Evolutionary conservation across 2,888 invertebrate species (phyloP).

Genomic region (Cheilosia vernalis): DNA sequence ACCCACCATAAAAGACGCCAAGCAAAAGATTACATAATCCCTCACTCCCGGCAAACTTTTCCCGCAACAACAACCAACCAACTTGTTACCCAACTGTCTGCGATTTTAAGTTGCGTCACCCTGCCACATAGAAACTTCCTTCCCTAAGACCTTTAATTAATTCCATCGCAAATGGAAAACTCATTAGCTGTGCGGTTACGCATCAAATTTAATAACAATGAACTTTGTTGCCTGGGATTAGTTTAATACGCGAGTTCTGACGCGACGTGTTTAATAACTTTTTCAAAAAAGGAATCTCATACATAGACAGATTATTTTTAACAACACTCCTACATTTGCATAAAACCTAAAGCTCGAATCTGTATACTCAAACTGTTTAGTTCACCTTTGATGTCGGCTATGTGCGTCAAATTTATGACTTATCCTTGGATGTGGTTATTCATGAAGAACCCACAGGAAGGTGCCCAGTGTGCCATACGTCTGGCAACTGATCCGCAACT

Average conservation of each 20-base stretch:
- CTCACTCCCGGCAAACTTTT: conserved; percentile 23
- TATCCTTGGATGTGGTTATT: conserved; percentile 88
- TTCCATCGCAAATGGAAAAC: conserved; percentile 64
- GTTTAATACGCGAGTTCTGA: conserved; percentile 21
- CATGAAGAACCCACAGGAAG: conserved; percentile 88
- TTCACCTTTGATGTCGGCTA: conserved; percentile 83
- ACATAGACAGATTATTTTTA: not conserved
- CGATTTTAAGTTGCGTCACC: conserved; percentile 13
- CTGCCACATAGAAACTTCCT: not conserved
- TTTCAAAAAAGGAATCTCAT: conserved; percentile 1
- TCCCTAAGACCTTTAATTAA: conserved; percentile 63
- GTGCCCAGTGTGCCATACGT: conserved; percentile 88
- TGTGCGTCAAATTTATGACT: conserved; percentile 85
- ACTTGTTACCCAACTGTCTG: conserved; percentile 43
- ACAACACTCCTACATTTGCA: conserved; percentile 1
- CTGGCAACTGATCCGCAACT: conserved; percentile 87
- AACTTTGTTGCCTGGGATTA: conserved; percentile 29
- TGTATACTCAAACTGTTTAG: conserved; percentile 75
- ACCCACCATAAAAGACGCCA: conserved; percentile 13
- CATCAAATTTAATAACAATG: conserved; percentile 45
- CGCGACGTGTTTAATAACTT: conserved; percentile 36
- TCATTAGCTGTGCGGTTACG: conserved; percentile 58
- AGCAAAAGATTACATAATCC: conserved; percentile 36
- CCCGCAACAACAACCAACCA: conserved; percentile 24
- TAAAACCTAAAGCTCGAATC: conserved; percentile 6